phyloP scores from a whole-genome alignment of 2,888 invertebrate species.

The Eupeodes latifasciatus region DNA sequence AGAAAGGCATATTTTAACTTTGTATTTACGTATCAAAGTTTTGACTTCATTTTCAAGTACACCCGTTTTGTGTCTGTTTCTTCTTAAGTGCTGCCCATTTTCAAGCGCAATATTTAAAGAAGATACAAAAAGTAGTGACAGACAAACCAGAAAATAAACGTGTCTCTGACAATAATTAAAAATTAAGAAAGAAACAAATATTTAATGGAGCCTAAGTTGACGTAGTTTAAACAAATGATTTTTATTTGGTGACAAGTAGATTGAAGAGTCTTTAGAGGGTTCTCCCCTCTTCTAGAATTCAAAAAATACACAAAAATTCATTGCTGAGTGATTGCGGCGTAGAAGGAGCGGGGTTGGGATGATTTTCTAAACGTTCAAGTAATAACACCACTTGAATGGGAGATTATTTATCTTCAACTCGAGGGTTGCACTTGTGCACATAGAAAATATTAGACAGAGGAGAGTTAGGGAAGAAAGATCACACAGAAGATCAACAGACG shows the following conservation, averaged over 20 bases:
- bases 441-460: not conserved
- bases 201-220: slow-evolving; percentile 62
- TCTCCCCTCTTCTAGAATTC: slow-evolving; percentile 23
- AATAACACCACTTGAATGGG: slow-evolving; percentile 64
- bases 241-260: slow-evolving; percentile 72
- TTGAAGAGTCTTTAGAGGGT: slow-evolving; percentile 4
- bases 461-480: slow-evolving; percentile 10
- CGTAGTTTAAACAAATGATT: slow-evolving; percentile 65
- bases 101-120: not conserved
- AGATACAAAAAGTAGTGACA: slow-evolving; percentile 3
- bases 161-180: slow-evolving; percentile 39
- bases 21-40: slow-evolving; percentile 1
- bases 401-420: slow-evolving; percentile 62
- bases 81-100: slow-evolving; percentile 36
- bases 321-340: slow-evolving; percentile 50
- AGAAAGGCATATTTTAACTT: slow-evolving; percentile 7
- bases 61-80: not conserved
- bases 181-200: slow-evolving; percentile 65
- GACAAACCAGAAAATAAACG: slow-evolving; percentile 33
- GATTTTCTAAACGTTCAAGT: slow-evolving; percentile 60
- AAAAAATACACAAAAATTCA: slow-evolving; percentile 26
- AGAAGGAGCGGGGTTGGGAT: slow-evolving; percentile 58
- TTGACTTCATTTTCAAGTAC: slow-evolving; percentile 57
- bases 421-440: slow-evolving; percentile 66
- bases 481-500: slow-evolving; percentile 17